These are phyloP conservation scores for Anadara kagoshimensis DNA, from an alignment of 1,140 invertebrate genomes.

Conservation along the genomic window DNA sequence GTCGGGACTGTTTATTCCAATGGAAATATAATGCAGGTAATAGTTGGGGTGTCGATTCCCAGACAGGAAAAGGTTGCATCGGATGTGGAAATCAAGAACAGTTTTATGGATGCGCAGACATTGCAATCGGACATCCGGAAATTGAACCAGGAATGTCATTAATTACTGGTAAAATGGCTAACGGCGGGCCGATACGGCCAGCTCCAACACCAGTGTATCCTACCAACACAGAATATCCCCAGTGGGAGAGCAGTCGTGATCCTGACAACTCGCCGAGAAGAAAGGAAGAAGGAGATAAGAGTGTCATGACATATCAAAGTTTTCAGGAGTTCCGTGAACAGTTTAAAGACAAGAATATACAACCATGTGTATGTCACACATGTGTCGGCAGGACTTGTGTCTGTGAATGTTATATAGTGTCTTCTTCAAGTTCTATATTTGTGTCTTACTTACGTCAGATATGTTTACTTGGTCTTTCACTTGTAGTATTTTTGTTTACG, in stretches of 20 bases:
- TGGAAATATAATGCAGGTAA: slow-evolving; percentile 72
- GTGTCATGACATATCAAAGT: slow-evolving; percentile 2
- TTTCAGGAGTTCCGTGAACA: slow-evolving; percentile 31
- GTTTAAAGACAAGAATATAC: slow-evolving; percentile 35
- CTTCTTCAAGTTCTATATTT: too few species aligned
- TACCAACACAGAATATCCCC: slow-evolving; percentile 3
- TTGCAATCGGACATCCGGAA: slow-evolving; percentile 63
- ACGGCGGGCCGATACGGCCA: slow-evolving; percentile 11
- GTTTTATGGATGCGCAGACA: slow-evolving; percentile 68
- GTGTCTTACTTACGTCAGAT: too few species aligned
- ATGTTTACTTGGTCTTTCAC: too few species aligned
- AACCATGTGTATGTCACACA: slow-evolving; percentile 39
- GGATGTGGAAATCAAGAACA: slow-evolving; percentile 68
- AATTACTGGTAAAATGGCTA: slow-evolving; percentile 25
- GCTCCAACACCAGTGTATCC: slow-evolving; percentile 20
- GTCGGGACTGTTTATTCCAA: slow-evolving; percentile 71
- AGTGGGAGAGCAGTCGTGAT: slow-evolving; percentile 5
- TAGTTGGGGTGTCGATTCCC: slow-evolving; percentile 62
- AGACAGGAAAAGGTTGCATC: slow-evolving; percentile 52
- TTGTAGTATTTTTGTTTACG: too few species aligned
- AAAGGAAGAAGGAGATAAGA: neutral
- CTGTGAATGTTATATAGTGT: slow-evolving; percentile 24
- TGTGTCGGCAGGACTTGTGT: slow-evolving; percentile 44
- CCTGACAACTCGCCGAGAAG: neutral
- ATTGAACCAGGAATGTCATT: slow-evolving; percentile 39